Base-by-base conservation (phyloP, 1,140 invertebrate species). In the Chrysomallon squamiferum region DNA sequence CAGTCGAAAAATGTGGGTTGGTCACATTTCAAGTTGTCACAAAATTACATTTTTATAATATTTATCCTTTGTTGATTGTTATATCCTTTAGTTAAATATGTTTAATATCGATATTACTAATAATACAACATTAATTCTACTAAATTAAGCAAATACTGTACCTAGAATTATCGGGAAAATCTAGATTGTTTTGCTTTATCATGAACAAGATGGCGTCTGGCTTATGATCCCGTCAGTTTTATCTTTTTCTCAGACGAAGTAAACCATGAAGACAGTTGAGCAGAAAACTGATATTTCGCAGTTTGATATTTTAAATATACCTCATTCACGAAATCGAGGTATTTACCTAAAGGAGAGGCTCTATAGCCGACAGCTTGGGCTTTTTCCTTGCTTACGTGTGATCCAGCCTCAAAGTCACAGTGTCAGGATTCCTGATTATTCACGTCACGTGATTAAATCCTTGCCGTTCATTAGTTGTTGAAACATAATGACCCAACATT, bases 381-480 rank as follows among this genome's bases (percentile, higher is more conserved):
- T 54, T 54, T 54, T 54, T 30, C 25, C 22, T 54, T 54, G 50
- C 50, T 30, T 54, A 54, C 50, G 50, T 54, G 50, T 54, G 50
- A 54, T 27, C 50, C 50, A 25, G 29, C 22, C 50, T 54, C 50
- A 54, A 54, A 54, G 50, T 54, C 50, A 54, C 50, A 54, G 50
- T 54, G 50, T 54, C 50, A 54, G 22, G 50, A 54, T 54, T 54
- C 50, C 50, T 54, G 50, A 54, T 54, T 54, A 54, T 54, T 54
- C 50, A 18, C n/a, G 50, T 54, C 50, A 54, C 50, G 29, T 54
- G 50, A 54, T 54, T 15, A 15, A 54, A 27, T 54, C 50, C n/a
- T 27, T 27, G 50, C 25, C 25, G 50, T 27, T 27, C 22, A 54
- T 54, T 54, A 22, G 50, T 15, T 54, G 50, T 38, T 38, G 29